Evolutionary conservation across 2,888 invertebrate species (phyloP).

Genomic region (Heliconius aoede): DNA sequence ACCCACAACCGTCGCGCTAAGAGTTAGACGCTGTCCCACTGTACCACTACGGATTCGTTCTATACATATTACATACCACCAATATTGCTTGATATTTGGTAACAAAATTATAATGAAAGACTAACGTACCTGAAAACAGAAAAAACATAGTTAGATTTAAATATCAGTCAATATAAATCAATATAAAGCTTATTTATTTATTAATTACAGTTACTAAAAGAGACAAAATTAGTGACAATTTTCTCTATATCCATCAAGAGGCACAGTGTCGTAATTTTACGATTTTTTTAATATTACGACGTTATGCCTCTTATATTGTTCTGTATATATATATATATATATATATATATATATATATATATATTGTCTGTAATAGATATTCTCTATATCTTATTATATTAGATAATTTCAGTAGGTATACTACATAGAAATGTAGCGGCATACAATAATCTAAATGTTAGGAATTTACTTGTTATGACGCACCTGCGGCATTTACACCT

Average conservation of each 20-base stretch:
- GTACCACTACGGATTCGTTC: not conserved
- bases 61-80: not conserved
- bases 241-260: not conserved
- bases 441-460: not conserved
- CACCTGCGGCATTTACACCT: not conserved
- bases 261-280: not conserved
- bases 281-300: too few relatives aligned
- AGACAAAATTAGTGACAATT: not conserved
- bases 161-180: not conserved
- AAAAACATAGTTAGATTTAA: not conserved
- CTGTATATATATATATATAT: too few relatives aligned
- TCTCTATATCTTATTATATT: too few relatives aligned
- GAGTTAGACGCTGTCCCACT: too few relatives aligned
- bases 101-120: not conserved
- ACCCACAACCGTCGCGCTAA: too few relatives aligned
- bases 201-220: not conserved
- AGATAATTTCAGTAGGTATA: not conserved
- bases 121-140: conserved; percentile 12
- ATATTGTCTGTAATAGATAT: too few relatives aligned
- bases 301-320: too few relatives aligned
- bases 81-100: not conserved
- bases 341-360: too few relatives aligned
- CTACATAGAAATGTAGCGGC: not conserved
- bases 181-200: not conserved
- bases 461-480: not conserved